These are phyloP conservation scores for Sebastes oblongus DNA, from an alignment of 2,797 vertebrate species.

Conservation along the genomic window DNA sequence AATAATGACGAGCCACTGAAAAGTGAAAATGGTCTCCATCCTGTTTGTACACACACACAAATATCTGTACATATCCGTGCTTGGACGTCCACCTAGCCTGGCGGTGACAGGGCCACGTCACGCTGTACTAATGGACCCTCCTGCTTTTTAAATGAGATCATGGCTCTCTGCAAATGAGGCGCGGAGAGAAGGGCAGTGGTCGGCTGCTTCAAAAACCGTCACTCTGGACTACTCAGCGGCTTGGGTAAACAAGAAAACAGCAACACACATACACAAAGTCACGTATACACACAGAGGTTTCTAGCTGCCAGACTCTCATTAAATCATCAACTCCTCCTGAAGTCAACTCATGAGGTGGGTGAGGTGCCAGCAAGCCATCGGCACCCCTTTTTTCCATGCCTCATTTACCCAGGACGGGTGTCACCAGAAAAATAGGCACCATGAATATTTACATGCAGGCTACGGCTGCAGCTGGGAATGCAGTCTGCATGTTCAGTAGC, in stretches of 20 bases:
- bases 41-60: not conserved
- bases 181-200: conserved; percentile 22
- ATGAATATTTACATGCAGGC: conserved; percentile 52
- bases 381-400: conserved; percentile 31
- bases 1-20: not conserved
- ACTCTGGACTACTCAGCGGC: conserved; percentile 4
- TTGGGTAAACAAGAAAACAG: conserved; percentile 39
- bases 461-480: not conserved
- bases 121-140: conserved; percentile 53
- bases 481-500: conserved; percentile 5
- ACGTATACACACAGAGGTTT: conserved; percentile 3
- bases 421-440: conserved; percentile 20
- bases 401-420: conserved; percentile 60
- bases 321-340: conserved; percentile 53
- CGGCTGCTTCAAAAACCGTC: conserved; percentile 30
- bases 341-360: conserved; percentile 31
- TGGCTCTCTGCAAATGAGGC: conserved; percentile 60
- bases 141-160: conserved; percentile 56
- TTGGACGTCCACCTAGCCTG: not conserved
- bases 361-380: conserved; percentile 34
- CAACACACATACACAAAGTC: not conserved
- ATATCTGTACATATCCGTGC: not conserved
- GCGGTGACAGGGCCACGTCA: conserved; percentile 19
- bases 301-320: conserved; percentile 54
- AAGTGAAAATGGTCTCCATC: not conserved